Base-by-base conservation (phyloP, 2,888 invertebrate species). In the Lampropteryx suffumata region DNA sequence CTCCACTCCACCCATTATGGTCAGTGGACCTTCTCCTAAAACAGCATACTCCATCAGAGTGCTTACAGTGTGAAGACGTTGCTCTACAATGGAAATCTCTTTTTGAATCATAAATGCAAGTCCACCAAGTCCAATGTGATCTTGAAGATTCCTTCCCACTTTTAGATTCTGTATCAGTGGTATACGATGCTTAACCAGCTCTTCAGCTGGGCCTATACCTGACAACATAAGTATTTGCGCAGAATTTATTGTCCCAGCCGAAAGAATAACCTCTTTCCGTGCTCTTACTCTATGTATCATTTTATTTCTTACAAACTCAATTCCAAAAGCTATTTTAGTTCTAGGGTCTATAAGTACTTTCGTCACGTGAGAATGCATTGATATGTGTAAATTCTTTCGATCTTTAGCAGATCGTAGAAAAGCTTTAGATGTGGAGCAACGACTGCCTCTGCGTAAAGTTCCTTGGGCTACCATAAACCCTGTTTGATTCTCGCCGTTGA, bases 221-320 rank as follows among this genome's bases (percentile, higher is more conserved):
- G 97, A 97, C 0, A 99, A 80, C 97, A 99, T 97, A 29, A 99
- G 82, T 1, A 99, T 72, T 74, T 99, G 99, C 0, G 99, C 97
- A 0, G 98, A 96, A 74, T 98, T 98, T 0, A 99, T 92, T 0
- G 98, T 93, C 0, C 99, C 99, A 0, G 95, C 97, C 0, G 97
- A 96, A 1, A 99, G 73, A 39, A 99, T 95, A 0, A 99, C 95
- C 79, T 98, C 98, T 74, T 95, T 97, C 26, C 92, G 92, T 0
- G 97, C 96, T 50, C 94, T 86, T 1, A 97, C 93, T 39, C 95
- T 91, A 65, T 94, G 93, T 0, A 95, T 73, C 81, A 94, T 93
- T 39, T 94, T 94, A 42, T 95, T 94, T 34, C 95, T 92, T 1
- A 95, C 83, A 67, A 97, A 96, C 71, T 96, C 95, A 0, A 97